These are phyloP conservation scores for Proisotoma minuta DNA, from an alignment of 2,888 invertebrate species.

Conservation along the genomic window DNA sequence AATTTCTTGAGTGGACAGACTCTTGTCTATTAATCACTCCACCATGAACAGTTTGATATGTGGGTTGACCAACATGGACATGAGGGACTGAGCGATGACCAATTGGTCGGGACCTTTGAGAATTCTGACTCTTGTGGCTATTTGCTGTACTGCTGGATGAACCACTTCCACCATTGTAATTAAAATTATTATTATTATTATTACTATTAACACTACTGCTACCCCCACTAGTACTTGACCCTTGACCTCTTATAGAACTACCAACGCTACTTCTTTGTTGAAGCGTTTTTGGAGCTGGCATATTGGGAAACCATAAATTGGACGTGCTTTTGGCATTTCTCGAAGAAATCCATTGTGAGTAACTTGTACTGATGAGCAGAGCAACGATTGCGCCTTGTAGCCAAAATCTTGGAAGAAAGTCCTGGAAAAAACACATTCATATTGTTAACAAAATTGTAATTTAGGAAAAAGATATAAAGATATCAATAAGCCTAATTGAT, in stretches of 20 bases:
- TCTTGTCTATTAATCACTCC: background rate
- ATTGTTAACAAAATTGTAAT: too few species aligned
- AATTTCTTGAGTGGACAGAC: background rate
- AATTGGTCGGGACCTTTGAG: background rate
- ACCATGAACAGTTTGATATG: conserved; percentile 1
- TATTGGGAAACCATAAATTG: conserved; percentile 34
- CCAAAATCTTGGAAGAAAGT: background rate
- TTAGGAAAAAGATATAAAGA: too few species aligned
- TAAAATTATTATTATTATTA: background rate
- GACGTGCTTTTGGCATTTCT: conserved; percentile 18
- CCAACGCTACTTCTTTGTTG: conserved; percentile 20
- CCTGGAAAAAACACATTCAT: too few species aligned
- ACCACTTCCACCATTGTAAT: background rate
- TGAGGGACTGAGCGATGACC: background rate
- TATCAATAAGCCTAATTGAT: too few species aligned
- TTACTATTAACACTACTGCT: background rate
- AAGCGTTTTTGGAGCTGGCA: conserved; percentile 21
- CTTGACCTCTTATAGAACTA: conserved; percentile 3
- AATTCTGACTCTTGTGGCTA: background rate
- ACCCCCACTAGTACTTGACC: conserved; percentile 9
- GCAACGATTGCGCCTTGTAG: background rate
- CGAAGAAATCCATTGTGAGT: conserved; percentile 29
- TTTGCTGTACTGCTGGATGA: background rate
- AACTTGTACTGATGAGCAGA: conserved; percentile 16
- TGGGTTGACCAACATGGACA: background rate